Conservation (phyloP, 2,797 vertebrate species). For the Gymnodraco acuticeps region DNA sequence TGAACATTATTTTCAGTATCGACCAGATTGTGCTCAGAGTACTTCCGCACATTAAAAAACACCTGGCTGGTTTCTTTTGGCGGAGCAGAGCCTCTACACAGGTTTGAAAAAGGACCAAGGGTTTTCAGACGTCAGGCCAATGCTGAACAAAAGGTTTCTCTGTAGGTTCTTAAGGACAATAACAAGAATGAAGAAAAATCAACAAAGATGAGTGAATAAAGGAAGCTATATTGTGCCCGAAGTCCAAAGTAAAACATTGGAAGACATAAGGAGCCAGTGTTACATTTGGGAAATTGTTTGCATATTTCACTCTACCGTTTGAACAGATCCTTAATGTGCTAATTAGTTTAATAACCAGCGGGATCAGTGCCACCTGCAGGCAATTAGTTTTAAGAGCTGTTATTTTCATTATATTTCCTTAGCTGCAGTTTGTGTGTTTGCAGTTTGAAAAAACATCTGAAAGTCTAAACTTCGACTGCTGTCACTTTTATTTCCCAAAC, state of each 20-base stretch:
- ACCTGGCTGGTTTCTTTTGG: conserved; percentile 5
- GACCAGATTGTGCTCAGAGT: background rate
- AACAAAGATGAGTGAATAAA: background rate
- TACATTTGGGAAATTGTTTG: background rate
- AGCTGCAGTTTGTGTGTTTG: background rate
- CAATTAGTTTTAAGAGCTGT: background rate
- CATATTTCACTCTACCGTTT: background rate
- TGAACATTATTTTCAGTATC: conserved; percentile 5
- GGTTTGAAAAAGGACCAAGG: background rate
- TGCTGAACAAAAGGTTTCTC: conserved; percentile 13
- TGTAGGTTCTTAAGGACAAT: background rate
- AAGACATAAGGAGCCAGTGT: background rate
- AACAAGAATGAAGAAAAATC: background rate
- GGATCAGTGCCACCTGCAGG: conserved; percentile 2
- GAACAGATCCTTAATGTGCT: background rate
- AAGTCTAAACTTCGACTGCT: background rate
- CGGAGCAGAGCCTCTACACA: background rate
- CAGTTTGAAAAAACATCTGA: background rate
- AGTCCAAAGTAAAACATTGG: background rate
- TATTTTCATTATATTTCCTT: background rate
- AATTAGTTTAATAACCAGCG: conserved; percentile 6
- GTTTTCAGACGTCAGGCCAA: background rate
- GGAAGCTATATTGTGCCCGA: background rate
- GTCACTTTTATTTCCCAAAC: background rate
- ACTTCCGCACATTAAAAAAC: conserved; percentile 6